Evolutionary conservation across 2,797 vertebrate species (phyloP).

Genomic region (Lycodopsis pacificus): DNA sequence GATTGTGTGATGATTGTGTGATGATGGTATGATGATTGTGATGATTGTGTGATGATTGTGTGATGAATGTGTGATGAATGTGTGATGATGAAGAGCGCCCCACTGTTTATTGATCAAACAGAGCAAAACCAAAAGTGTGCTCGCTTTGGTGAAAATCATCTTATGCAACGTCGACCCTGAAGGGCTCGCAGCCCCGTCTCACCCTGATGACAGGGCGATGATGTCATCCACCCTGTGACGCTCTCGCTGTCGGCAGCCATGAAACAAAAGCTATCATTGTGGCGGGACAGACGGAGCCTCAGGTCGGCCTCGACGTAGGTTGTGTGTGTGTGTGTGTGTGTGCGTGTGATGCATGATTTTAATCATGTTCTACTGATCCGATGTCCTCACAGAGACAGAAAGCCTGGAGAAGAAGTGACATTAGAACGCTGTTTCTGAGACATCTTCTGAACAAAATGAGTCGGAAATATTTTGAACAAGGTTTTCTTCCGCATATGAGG

Average conservation of each 20-base stretch:
- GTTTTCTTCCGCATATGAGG: slow-evolving; percentile 28
- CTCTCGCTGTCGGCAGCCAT: slow-evolving; percentile 33
- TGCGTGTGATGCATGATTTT: slow-evolving; percentile 50
- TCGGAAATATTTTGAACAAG: not conserved
- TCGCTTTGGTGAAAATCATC: slow-evolving; percentile 12
- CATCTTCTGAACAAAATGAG: slow-evolving; percentile 20
- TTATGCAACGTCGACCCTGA: slow-evolving; percentile 32
- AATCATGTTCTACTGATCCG: slow-evolving; percentile 36
- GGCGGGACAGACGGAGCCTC: slow-evolving; percentile 29
- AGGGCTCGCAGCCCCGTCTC: slow-evolving; percentile 21
- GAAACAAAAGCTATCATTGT: slow-evolving; percentile 40
- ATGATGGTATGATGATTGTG: too few relatives aligned
- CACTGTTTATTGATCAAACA: not conserved
- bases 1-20: too few relatives aligned
- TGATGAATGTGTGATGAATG: too few relatives aligned
- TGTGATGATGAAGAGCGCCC: too few relatives aligned
- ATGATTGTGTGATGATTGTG: too few relatives aligned
- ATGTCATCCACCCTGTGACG: slow-evolving; percentile 43
- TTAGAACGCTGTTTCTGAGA: not conserved
- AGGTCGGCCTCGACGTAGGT: slow-evolving; percentile 10
- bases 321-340: not conserved
- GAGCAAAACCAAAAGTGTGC: not conserved
- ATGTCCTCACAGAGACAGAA: slow-evolving; percentile 17
- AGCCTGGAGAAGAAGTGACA: not conserved
- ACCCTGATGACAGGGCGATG: slow-evolving; percentile 43